Conservation (phyloP, 2,888 invertebrate species). For the Ormyrus labotus region DNA sequence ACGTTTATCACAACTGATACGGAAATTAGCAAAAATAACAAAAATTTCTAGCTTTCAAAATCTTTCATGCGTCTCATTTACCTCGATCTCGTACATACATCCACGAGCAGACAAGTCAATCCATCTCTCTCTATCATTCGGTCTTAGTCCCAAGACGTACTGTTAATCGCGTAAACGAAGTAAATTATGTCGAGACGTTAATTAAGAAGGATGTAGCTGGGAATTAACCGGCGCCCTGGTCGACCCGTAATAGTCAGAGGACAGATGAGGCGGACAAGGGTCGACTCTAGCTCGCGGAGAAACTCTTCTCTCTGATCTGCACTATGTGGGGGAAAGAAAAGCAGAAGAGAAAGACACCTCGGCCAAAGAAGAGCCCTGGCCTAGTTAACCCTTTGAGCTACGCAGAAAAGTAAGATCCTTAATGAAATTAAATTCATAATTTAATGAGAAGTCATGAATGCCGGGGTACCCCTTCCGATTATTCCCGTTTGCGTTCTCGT, state of each 20-base stretch:
- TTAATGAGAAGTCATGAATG: constrained; percentile 38
- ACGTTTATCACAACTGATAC: too few relatives aligned
- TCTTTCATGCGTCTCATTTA: constrained; percentile 1
- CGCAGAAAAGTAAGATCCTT: background rate
- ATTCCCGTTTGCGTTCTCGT: constrained; percentile 13
- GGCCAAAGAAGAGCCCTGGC: constrained; percentile 27
- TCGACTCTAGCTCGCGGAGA: constrained; percentile 13
- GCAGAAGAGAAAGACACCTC: background rate
- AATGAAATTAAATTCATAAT: constrained; percentile 48
- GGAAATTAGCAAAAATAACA: background rate
- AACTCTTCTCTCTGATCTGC: constrained; percentile 10
- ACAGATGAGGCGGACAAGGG: constrained; percentile 55
- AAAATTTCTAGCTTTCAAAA: background rate
- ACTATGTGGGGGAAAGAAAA: constrained; percentile 7
- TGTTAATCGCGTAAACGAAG: constrained; percentile 61
- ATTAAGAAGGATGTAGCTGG: constrained; percentile 65
- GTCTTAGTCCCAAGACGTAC: constrained; percentile 46
- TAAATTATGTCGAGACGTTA: constrained; percentile 63
- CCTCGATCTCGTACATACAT: background rate
- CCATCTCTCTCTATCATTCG: constrained; percentile 53
- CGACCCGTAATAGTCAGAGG: constrained; percentile 38
- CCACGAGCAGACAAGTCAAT: constrained; percentile 19
- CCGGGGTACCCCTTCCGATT: constrained; percentile 11
- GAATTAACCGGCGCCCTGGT: constrained; percentile 56
- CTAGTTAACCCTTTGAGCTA: constrained; percentile 49